These are phyloP conservation scores for Bagarius yarrelli DNA, from an alignment of 2,113 vertebrate species.

Conservation along the genomic window DNA sequence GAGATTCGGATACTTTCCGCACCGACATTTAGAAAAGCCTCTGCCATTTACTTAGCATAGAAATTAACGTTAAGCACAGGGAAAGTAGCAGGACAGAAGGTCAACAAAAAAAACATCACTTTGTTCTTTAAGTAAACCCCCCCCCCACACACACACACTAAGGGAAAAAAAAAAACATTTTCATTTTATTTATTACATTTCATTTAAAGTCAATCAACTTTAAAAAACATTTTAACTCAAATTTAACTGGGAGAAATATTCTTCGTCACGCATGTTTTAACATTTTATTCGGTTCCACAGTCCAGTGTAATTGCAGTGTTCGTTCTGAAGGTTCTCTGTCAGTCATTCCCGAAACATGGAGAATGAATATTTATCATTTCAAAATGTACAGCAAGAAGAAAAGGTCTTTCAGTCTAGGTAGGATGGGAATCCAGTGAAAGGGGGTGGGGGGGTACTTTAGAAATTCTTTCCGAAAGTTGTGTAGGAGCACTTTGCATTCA, in stretches of 20 bases:
- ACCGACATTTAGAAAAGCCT: too few species aligned
- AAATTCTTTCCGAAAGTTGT: not conserved
- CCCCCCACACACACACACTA: too few species aligned
- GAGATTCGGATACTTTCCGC: too few species aligned
- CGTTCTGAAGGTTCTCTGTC: not conserved
- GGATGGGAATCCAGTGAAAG: not conserved
- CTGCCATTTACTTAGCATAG: not conserved
- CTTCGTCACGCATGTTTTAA: not conserved
- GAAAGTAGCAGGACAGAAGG: not conserved
- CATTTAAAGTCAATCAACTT: not conserved
- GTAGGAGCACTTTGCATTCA: not conserved
- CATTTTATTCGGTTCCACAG: too few species aligned
- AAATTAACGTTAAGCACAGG: not conserved
- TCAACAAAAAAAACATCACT: not conserved
- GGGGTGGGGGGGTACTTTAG: not conserved
- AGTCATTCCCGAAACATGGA: not conserved
- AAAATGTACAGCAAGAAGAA: not conserved
- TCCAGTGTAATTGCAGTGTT: not conserved
- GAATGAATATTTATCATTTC: constrained; percentile 12
- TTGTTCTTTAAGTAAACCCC: constrained; percentile 1
- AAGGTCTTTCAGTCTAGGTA: not conserved
- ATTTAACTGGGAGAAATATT: not conserved
- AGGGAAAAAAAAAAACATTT: not conserved
- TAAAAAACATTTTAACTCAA: not conserved
- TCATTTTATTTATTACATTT: not conserved